phyloP scores from a whole-genome alignment of 1,140 invertebrate genomes.

The Colletes gigas region DNA sequence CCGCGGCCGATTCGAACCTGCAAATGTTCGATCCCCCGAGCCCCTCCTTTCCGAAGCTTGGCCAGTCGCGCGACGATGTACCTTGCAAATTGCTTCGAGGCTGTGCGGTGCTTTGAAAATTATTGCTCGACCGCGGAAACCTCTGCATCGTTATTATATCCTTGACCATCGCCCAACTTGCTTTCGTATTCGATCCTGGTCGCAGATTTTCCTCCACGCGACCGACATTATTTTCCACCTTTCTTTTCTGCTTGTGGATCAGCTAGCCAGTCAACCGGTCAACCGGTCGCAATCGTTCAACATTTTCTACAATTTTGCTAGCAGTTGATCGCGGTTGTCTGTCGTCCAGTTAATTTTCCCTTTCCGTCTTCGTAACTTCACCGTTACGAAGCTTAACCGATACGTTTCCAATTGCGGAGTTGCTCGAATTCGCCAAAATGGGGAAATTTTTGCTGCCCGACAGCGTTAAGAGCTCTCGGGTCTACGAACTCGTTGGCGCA shows the following conservation, averaged over 20 bases:
- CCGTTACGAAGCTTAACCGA: constrained; percentile 13
- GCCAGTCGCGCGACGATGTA: not conserved
- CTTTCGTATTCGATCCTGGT: no score
- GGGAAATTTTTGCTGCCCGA: constrained; percentile 37
- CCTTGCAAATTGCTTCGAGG: constrained; percentile 26
- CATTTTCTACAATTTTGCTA: no score
- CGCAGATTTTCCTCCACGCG: not conserved
- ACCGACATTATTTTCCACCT: no score
- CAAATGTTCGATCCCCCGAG: not conserved
- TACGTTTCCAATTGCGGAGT: constrained; percentile 44
- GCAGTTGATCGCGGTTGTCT: no score
- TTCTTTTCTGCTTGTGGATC: no score
- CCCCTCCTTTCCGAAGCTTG: not conserved
- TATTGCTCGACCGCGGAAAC: not conserved
- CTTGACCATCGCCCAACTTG: not conserved
- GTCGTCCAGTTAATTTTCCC: not conserved
- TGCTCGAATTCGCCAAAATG: constrained; percentile 42
- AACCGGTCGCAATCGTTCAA: no score
- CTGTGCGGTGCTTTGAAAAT: no score
- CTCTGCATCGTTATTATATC: not conserved
- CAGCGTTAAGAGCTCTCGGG: constrained; percentile 52
- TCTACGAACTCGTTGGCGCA: not conserved
- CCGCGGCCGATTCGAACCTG: not conserved
- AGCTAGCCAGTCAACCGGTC: no score
- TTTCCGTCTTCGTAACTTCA: no score